Evolutionary conservation across 1,140 invertebrate genomes (phyloP).

Genomic region (Paracyclopina nana): DNA sequence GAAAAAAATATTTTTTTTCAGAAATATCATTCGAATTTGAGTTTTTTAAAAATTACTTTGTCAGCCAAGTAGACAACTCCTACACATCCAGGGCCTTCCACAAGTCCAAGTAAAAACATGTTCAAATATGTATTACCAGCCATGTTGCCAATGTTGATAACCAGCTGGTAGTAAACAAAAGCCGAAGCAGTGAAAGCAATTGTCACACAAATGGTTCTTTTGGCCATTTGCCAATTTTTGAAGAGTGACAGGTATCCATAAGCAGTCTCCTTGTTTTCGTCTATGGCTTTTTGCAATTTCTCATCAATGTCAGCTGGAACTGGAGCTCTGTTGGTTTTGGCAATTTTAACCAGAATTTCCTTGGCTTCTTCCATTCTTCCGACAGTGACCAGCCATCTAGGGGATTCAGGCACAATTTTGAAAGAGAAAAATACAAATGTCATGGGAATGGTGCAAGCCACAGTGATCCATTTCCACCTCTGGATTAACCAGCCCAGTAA

Average conservation of each 20-base stretch:
- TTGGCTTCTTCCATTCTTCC: slow-evolving; percentile 24
- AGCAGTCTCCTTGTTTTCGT: background rate
- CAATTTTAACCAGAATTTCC: slow-evolving; percentile 22
- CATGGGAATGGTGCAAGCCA: background rate
- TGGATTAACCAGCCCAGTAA: background rate
- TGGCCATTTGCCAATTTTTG: background rate
- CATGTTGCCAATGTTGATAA: slow-evolving; percentile 7
- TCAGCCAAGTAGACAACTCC: background rate
- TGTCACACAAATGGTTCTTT: background rate
- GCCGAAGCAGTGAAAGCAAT: background rate
- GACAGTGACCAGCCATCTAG: slow-evolving; percentile 28
- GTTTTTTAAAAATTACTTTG: background rate
- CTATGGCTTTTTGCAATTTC: background rate
- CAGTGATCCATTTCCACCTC: background rate
- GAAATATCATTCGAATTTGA: no score
- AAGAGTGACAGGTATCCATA: background rate
- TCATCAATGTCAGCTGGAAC: slow-evolving; percentile 16
- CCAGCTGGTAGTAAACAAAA: slow-evolving; percentile 9
- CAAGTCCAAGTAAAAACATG: slow-evolving; percentile 2
- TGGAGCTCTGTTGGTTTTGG: slow-evolving; percentile 19
- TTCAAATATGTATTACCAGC: background rate
- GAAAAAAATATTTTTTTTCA: no score
- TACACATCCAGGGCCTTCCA: background rate
- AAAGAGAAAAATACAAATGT: background rate
- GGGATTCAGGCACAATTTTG: slow-evolving; percentile 27